phyloP scores from a whole-genome alignment of 1,140 invertebrate species.

The Orussus abietinus region DNA sequence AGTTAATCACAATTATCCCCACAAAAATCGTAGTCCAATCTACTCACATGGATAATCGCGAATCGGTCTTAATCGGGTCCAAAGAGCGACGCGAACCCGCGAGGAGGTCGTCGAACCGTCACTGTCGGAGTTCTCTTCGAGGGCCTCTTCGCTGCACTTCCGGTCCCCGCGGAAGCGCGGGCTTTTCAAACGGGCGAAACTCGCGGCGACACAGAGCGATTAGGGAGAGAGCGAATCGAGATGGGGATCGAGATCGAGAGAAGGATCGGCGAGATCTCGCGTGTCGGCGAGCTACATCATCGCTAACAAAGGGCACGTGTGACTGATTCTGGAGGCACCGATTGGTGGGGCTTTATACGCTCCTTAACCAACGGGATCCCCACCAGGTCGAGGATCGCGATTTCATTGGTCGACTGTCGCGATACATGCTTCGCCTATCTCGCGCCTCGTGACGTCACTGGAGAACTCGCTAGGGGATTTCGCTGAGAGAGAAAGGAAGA shows the following conservation, averaged over 20 bases:
- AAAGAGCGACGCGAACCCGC: too few relatives aligned
- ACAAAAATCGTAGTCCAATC: too few relatives aligned
- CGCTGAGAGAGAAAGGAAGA: too few relatives aligned
- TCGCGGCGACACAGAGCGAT: neutral
- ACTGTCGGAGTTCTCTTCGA: too few relatives aligned
- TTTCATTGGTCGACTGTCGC: neutral
- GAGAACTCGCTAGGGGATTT: constrained; percentile 20
- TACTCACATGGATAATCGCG: too few relatives aligned
- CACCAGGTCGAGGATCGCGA: constrained; percentile 2
- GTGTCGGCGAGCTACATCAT: constrained; percentile 18
- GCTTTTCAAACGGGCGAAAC: too few relatives aligned
- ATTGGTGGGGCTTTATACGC: constrained; percentile 32
- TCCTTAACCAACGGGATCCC: constrained; percentile 12
- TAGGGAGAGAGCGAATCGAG: constrained; percentile 7
- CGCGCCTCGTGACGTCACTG: constrained; percentile 22
- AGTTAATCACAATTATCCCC: too few relatives aligned
- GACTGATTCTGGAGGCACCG: constrained; percentile 19
- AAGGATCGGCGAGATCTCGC: constrained; percentile 13
- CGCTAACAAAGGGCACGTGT: constrained; percentile 18
- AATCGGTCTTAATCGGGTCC: too few relatives aligned
- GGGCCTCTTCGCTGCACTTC: too few relatives aligned
- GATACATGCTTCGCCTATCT: constrained; percentile 4
- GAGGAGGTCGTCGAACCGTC: too few relatives aligned
- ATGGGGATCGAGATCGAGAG: neutral
- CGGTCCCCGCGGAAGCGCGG: too few relatives aligned